A percentile compares a stretch with the other conserved stretches of the same genome.
phyloP scores from a whole-genome alignment of 2,888 invertebrate genomes.

The Trypoxylon attenuatum region DNA sequence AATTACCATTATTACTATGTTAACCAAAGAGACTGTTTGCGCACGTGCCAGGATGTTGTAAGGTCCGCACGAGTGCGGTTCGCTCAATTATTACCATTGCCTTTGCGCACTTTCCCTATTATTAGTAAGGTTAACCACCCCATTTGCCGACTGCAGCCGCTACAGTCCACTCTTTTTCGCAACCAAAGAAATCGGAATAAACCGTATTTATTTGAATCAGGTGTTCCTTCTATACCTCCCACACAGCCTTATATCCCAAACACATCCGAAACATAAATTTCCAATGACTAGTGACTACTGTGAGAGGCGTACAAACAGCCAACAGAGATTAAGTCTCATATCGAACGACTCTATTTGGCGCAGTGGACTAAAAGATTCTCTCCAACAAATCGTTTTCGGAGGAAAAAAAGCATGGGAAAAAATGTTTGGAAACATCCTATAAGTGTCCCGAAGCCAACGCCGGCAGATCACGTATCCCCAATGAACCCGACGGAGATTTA shows the following conservation, averaged over 20 bases:
- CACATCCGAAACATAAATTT: too few species aligned
- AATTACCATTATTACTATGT: conserved; percentile 29
- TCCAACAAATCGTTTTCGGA: too few species aligned
- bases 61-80: conserved; percentile 51
- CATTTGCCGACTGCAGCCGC: conserved; percentile 32
- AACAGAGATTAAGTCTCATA: too few species aligned
- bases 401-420: conserved; percentile 7
- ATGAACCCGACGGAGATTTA: conserved; percentile 30
- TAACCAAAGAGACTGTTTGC: conserved; percentile 68
- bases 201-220: too few species aligned
- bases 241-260: too few species aligned
- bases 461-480: conserved; percentile 8
- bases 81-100: conserved; percentile 56
- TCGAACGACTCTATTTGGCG: too few species aligned
- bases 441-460: background rate
- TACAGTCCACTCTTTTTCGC: too few species aligned
- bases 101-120: conserved; percentile 58
- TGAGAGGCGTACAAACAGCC: too few species aligned
- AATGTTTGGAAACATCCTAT: conserved; percentile 44
- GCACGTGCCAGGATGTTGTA: conserved; percentile 74
- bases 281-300: too few species aligned
- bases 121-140: conserved; percentile 47
- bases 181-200: background rate
- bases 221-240: too few species aligned
- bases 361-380: background rate